Evolutionary conservation across 2,113 vertebrate genomes (phyloP).

Genomic region (Athene noctua): DNA sequence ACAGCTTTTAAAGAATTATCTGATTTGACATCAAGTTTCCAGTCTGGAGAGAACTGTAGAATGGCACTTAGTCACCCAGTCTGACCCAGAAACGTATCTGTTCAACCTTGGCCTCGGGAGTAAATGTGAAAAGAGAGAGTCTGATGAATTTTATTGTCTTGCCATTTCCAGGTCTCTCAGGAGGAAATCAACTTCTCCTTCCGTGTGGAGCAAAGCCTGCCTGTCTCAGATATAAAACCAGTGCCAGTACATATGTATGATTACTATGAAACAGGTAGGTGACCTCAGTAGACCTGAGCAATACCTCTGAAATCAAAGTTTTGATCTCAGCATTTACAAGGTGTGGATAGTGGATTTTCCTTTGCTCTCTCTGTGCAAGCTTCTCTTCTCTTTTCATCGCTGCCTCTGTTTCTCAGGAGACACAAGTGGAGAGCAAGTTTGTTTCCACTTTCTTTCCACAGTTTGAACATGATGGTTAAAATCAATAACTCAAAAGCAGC

Average conservation of each 20-base stretch:
- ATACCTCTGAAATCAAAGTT: neutral
- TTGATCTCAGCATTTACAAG: neutral
- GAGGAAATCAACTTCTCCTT: constrained; percentile 56
- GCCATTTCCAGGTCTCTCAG: constrained; percentile 25
- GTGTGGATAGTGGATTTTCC: neutral
- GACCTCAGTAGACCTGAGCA: neutral
- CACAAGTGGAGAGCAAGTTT: neutral
- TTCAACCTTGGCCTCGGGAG: neutral
- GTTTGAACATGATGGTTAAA: neutral
- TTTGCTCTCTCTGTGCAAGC: neutral
- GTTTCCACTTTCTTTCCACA: neutral
- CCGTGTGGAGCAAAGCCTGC: constrained; percentile 64
- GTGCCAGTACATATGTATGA: constrained; percentile 79
- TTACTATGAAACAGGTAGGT: constrained; percentile 82
- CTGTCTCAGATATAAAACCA: constrained; percentile 76
- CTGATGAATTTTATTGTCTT: neutral
- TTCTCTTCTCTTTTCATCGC: neutral
- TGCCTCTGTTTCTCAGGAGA: neutral
- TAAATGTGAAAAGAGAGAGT: neutral
- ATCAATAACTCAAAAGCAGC: neutral
- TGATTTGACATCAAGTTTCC: neutral
- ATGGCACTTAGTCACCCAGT: neutral
- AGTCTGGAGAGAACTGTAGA: neutral
- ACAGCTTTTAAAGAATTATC: neutral
- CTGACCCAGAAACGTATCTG: neutral